Evolutionary conservation across 2,113 vertebrate genomes (phyloP), one percentile per base, ranked within the genome.

Genomic region (Cavia porcellus): DNA sequence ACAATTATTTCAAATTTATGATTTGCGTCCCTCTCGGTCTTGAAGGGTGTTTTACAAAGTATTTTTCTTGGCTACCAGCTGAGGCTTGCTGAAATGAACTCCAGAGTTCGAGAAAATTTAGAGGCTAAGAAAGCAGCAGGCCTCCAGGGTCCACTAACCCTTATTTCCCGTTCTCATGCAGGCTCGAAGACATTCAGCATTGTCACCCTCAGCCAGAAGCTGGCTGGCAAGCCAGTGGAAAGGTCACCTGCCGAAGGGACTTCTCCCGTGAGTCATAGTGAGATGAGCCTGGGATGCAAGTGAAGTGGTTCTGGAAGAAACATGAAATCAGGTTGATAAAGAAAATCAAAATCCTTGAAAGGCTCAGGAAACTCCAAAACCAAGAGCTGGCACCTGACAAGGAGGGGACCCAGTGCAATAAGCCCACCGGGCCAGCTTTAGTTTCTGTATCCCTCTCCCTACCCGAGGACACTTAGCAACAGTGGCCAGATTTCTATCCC

Each of bases 51-150:
- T 96, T 79, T 96, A 90, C 85, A 86, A 96, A 97, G 95, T 97
- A 92, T 97, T 98, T 98, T 97, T 97, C 97, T 98, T 98, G 97
- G 93, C 97, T 96, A 86, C 70, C 50, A 93, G 57, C 92, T 96
- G 84, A 97, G 70, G 50, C 89, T 94, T 97, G 93, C 92, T 96
- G 95, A 96, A 95, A 97, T 61, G 80, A 92, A 97, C 95, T 55
- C 89, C 87, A 94, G 75, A 92, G 95, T 91, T 89, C 93, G 57
- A 84, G 12, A 94, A 96, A 97, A 92, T 97, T 95, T 95, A 97
- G 70, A 97, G 92, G 84, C 57, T 47, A 30, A 52, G 80, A 92
- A 98, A 98, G 61, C 77, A 3, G 7, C 14, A 47, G 35, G 11
- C 45, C 96, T 79, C 19, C 42, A 0, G 81, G 75, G 95, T 35